Evolutionary conservation across 2,888 invertebrate genomes (phyloP), one percentile per base, ranked within the genome.

Genomic region (Trisateles emortualis): DNA sequence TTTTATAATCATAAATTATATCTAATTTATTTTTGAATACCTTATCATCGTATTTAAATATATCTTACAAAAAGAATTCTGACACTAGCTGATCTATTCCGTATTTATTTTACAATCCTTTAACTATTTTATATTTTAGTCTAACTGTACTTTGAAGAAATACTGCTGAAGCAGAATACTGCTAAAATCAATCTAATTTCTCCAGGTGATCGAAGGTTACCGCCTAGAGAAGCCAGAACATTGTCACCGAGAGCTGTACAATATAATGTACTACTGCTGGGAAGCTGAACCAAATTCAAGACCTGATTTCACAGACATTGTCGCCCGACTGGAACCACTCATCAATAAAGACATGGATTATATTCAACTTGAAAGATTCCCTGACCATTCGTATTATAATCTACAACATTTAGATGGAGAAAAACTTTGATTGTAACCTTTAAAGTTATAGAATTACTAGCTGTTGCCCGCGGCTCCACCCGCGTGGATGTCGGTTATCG

Each of bases 221-320:
- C 94, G 98, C 17, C 92, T 99, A 59, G 98, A 98, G 74, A 98
- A 98, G 77, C 98, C 99, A 0, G 98, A 97, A 72, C 98, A 99
- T 78, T 98, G 98, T 84, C 96, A 98, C 41, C 94, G 98, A 4
- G 98, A 98, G 82, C 93, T 98, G 0, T 98, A 98, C 89, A 97
- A 98, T 76, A 97, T 98, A 47, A 98, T 98, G 98, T 98, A 96
- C 83, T 98, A 98, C 83, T 99, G 98, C 84, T 99, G 99, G 99
- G 96, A 97, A 61, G 96, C 96, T 10, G 96, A 97, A 72, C 95
- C 97, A 0, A 94, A 95, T n/a, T 94, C 96, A 58, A 89, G 99
- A 52, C 98, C 98, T 0, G 94, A 96, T 40, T 99, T 99, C 86
- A 93, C 94, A 0, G 98, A 98, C 84, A 95, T 98, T 14, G 96